Conservation (phyloP, 2,888 invertebrate genomes). For the Drosophila subquinaria region DNA sequence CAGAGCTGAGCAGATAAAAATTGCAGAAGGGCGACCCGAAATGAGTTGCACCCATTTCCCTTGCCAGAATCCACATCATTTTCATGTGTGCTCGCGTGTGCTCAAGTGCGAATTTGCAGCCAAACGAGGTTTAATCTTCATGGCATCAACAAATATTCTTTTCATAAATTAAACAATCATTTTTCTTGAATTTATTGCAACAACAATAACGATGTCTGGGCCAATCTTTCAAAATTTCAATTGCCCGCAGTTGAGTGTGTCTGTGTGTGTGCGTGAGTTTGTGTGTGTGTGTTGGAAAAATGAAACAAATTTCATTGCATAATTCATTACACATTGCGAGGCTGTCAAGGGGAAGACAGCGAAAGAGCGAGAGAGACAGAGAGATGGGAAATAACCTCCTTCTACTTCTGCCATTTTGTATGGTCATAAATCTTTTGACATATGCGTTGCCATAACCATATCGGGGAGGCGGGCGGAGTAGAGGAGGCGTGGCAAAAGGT, state of each 20-base stretch:
- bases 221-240: slow-evolving; percentile 67
- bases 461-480: not conserved
- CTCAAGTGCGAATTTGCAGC: slow-evolving; percentile 42
- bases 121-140: slow-evolving; percentile 18
- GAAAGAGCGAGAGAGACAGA: not conserved
- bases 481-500: not conserved
- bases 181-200: slow-evolving; percentile 58
- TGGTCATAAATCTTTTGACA: slow-evolving; percentile 76
- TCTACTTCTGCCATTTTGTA: slow-evolving; percentile 56
- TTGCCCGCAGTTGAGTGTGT: slow-evolving; percentile 31
- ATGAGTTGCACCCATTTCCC: slow-evolving; percentile 40
- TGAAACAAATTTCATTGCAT: slow-evolving; percentile 78
- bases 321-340: slow-evolving; percentile 63
- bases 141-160: slow-evolving; percentile 32
- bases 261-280: slow-evolving; percentile 19
- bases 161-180: slow-evolving; percentile 68
- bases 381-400: slow-evolving; percentile 11
- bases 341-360: not conserved
- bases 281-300: slow-evolving; percentile 47
- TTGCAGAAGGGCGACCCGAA: slow-evolving; percentile 24
- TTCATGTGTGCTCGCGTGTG: slow-evolving; percentile 45
- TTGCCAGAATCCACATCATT: slow-evolving; percentile 11
- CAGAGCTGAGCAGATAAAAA: slow-evolving; percentile 26
- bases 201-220: slow-evolving; percentile 31
- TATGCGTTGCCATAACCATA: slow-evolving; percentile 63